Evolutionary conservation across 2,797 vertebrate species (phyloP).

Genomic region (Nyctalus aviator): DNA sequence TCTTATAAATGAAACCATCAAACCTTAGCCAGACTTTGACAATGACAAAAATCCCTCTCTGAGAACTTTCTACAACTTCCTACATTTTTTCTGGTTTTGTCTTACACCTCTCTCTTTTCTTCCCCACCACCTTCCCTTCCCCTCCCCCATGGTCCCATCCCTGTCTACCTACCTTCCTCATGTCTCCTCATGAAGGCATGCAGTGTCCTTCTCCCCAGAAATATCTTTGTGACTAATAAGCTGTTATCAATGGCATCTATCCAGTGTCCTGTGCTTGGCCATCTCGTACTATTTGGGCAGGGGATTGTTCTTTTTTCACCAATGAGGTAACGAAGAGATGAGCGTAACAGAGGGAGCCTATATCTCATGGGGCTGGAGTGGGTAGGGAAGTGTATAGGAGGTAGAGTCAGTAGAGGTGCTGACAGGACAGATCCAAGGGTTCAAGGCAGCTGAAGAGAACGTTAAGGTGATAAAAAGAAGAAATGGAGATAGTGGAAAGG

Average conservation of each 20-base stretch:
- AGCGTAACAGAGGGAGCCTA: neutral
- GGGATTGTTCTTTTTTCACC: neutral
- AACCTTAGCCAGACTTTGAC: no score
- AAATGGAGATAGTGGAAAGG: neutral
- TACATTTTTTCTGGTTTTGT: no score
- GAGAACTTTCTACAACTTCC: no score
- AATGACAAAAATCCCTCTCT: no score
- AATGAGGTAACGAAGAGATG: neutral
- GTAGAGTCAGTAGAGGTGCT: rapidly evolving
- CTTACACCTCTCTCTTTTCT: no score
- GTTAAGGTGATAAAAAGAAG: neutral
- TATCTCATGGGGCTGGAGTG: neutral
- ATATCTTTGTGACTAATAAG: neutral
- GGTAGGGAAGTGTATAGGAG: neutral
- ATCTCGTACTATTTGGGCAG: neutral
- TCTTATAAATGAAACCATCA: no score
- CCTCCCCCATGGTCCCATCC: no score
- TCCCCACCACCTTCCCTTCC: no score
- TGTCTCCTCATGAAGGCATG: neutral
- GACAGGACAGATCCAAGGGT: neutral
- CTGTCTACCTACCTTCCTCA: no score
- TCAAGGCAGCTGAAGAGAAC: neutral
- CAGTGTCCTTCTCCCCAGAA: neutral
- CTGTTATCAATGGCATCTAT: neutral
- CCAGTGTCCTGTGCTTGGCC: neutral